Conservation (phyloP, 2,797 vertebrate genomes). For the Pitangus sulphuratus region DNA sequence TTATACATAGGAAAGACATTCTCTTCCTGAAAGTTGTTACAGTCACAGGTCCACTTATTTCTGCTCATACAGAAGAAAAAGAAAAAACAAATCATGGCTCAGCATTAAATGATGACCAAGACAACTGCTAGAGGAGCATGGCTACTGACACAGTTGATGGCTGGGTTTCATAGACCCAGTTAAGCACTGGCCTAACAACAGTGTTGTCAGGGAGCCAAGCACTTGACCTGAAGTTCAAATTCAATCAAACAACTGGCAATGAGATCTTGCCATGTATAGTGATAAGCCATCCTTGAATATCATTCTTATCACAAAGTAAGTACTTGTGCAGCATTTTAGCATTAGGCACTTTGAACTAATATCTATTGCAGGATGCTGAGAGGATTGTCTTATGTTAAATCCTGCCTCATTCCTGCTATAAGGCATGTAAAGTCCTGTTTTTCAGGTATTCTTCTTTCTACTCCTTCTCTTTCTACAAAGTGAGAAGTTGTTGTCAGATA, state of each 20-base stretch:
- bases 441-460: background rate
- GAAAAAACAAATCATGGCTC: background rate
- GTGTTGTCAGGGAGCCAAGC: background rate
- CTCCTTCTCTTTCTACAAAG: background rate
- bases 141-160: background rate
- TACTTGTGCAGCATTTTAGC: background rate
- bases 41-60: background rate
- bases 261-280: background rate
- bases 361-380: background rate
- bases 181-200: background rate
- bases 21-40: background rate
- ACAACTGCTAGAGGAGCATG: background rate
- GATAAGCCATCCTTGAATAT: background rate
- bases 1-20: background rate
- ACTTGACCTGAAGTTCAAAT: background rate
- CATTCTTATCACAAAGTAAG: background rate
- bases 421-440: background rate
- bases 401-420: background rate
- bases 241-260: background rate
- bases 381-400: background rate
- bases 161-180: background rate
- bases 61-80: background rate
- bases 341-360: background rate
- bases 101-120: background rate
- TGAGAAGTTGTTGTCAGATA: background rate